phyloP scores from a whole-genome alignment of 2,797 vertebrate species.

The Pagetopsis macropterus region DNA sequence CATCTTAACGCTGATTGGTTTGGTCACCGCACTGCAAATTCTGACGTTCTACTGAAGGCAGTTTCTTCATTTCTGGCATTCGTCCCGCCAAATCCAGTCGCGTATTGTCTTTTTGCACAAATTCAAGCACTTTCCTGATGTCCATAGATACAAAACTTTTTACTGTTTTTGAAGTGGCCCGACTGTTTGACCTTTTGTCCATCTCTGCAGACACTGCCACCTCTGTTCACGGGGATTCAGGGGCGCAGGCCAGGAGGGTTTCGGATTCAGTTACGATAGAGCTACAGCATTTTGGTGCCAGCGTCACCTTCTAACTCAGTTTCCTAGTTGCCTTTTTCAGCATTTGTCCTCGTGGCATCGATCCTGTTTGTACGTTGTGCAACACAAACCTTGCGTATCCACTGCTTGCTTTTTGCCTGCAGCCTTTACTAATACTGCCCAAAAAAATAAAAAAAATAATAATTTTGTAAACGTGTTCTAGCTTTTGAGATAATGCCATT shows the following conservation, averaged over 20 bases:
- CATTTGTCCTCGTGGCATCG: slow-evolving; percentile 63
- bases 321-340: slow-evolving; percentile 80
- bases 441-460: background rate
- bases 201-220: slow-evolving; percentile 69
- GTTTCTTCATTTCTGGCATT: slow-evolving; percentile 37
- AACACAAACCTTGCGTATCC: slow-evolving; percentile 21
- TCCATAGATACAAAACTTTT: slow-evolving; percentile 54
- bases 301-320: slow-evolving; percentile 59
- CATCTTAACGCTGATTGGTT: background rate
- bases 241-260: slow-evolving; percentile 36
- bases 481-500: slow-evolving; percentile 8
- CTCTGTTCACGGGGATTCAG: slow-evolving; percentile 29
- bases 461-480: slow-evolving; percentile 3
- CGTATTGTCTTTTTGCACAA: slow-evolving; percentile 79
- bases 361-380: slow-evolving; percentile 33
- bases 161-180: slow-evolving; percentile 58
- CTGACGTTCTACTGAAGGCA: slow-evolving; percentile 39
- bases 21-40: slow-evolving; percentile 20
- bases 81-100: slow-evolving; percentile 38
- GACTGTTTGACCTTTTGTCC: slow-evolving; percentile 62
- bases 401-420: slow-evolving; percentile 42
- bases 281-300: slow-evolving; percentile 61
- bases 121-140: slow-evolving; percentile 82
- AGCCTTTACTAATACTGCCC: slow-evolving; percentile 36
- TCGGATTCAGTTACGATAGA: slow-evolving; percentile 43